Conservation (phyloP, 2,888 invertebrate genomes). For the Meiosimyza decipiens region DNA sequence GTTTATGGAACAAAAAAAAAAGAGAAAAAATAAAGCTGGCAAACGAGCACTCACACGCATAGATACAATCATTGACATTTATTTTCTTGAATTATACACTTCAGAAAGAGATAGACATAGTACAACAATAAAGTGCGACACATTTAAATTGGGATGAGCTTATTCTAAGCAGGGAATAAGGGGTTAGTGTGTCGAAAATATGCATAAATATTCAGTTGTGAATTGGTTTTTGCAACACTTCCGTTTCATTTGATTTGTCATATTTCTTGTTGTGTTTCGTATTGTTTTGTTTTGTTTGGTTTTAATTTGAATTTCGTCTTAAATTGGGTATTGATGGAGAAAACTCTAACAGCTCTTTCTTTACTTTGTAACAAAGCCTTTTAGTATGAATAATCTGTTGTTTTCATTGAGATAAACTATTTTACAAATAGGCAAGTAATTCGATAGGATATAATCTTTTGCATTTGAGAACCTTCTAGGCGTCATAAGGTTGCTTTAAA, state of each 20-base stretch:
- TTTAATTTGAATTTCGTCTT: no score
- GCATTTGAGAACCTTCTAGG: no score
- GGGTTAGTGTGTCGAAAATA: not conserved
- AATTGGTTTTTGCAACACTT: slow-evolving; percentile 4
- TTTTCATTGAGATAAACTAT: no score
- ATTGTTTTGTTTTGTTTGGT: not conserved
- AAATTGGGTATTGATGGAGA: no score
- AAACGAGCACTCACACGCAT: not conserved
- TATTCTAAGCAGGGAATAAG: not conserved
- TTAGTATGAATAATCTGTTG: no score
- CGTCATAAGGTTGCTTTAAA: no score
- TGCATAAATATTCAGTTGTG: slow-evolving; percentile 15
- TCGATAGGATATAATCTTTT: no score
- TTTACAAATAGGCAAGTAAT: no score
- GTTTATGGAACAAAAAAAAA: not conserved
- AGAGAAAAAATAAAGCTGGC: not conserved
- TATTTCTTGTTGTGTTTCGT: not conserved
- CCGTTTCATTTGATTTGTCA: not conserved
- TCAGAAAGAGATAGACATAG: slow-evolving; percentile 1
- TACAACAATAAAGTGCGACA: slow-evolving; percentile 9
- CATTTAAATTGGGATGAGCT: not conserved
- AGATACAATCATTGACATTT: slow-evolving; percentile 19
- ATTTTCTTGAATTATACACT: slow-evolving; percentile 22
- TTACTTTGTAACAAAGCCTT: no score
- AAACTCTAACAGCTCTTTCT: no score